Base-by-base conservation (phyloP, 2,113 vertebrate species). In the Pipa parva region DNA sequence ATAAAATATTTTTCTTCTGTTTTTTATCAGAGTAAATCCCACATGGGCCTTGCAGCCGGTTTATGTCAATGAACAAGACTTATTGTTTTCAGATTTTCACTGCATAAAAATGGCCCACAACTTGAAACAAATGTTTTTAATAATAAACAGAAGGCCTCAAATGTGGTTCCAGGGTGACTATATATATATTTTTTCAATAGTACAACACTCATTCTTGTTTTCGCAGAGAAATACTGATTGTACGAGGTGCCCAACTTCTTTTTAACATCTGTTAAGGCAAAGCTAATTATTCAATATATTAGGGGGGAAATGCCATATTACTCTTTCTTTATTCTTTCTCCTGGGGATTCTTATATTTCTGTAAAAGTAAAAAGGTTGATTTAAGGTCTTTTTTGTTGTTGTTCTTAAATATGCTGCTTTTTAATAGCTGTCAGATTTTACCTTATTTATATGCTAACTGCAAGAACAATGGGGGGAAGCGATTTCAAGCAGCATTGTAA, bases 21-120 rank as follows among this genome's bases (percentile, higher is more conserved):
- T 91, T 93, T 95, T 90, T 91, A 90, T 93, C 92, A 92, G 85
- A 74, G 61, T 4, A 28, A 59, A 78, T 83, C 91, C 90, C 91
- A 89, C 75, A 79, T 85, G 90, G 84, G 89, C 84, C 77, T 79
- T 71, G 88, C 89, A 91, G 85, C 80, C 85, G 76, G 87, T 89
- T 91, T 91, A 84, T 87, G 85, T 87, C 85, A 87, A 83, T 79
- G 84, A 86, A 81, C 85, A 74, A 74, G 83, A 86, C 73, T 84
- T 84, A 86, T 78, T 87, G 88, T 93, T 89, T 89, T 92, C 89
- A 88, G 85, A 89, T 92, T 92, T 65, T 79, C 74, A 75, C 56
- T 72, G 74, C 39, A 61, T 74, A 75, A 77, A 83, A 73, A 62
- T 75, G 58, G 79, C 77, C 79, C 82, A 83, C 79, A 81, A 76